Evolutionary conservation across 2,888 invertebrate genomes (phyloP).

Genomic region (Ophion ellenae): DNA sequence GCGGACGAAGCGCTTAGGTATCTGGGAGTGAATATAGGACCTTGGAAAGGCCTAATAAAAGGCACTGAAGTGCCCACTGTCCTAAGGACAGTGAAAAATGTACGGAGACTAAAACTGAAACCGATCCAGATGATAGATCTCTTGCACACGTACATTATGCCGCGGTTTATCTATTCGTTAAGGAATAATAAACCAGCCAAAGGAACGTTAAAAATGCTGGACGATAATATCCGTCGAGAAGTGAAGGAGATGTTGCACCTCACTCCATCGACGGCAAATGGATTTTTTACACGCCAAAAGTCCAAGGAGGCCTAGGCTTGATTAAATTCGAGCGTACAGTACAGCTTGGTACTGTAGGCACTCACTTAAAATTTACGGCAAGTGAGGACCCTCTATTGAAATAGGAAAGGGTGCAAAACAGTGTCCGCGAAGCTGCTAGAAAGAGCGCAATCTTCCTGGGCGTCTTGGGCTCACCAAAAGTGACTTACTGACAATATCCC

Average conservation of each 20-base stretch:
- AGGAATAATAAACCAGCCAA: slow-evolving; percentile 13
- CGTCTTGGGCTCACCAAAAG: slow-evolving; percentile 67
- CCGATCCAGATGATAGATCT: slow-evolving; percentile 55
- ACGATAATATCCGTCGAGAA: slow-evolving; percentile 34
- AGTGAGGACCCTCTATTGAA: not conserved
- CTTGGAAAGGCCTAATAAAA: slow-evolving; percentile 39
- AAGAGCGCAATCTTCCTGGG: no score
- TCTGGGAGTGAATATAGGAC: slow-evolving; percentile 21
- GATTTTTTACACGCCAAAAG: slow-evolving; percentile 24
- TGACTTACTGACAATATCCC: not conserved
- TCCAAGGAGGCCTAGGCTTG: slow-evolving; percentile 25
- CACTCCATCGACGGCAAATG: slow-evolving; percentile 25
- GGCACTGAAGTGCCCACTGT: slow-evolving; percentile 33
- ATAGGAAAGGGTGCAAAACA: not conserved
- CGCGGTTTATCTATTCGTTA: slow-evolving; percentile 30
- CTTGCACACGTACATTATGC: slow-evolving; percentile 29
- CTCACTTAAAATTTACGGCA: not conserved
- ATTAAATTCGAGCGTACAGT: slow-evolving; percentile 24
- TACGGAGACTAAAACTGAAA: slow-evolving; percentile 31
- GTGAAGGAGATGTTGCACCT: slow-evolving; percentile 43
- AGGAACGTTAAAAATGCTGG: slow-evolving; percentile 10
- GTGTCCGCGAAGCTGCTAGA: not conserved
- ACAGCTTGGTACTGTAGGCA: not conserved
- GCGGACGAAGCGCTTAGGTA: slow-evolving; percentile 27
- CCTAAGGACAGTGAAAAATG: not conserved